Percentiles rank a stretch among this genome's conserved stretches.
Evolutionary conservation across 2,113 vertebrate species (phyloP).

Genomic region (Pangasianodon hypophthalmus): DNA sequence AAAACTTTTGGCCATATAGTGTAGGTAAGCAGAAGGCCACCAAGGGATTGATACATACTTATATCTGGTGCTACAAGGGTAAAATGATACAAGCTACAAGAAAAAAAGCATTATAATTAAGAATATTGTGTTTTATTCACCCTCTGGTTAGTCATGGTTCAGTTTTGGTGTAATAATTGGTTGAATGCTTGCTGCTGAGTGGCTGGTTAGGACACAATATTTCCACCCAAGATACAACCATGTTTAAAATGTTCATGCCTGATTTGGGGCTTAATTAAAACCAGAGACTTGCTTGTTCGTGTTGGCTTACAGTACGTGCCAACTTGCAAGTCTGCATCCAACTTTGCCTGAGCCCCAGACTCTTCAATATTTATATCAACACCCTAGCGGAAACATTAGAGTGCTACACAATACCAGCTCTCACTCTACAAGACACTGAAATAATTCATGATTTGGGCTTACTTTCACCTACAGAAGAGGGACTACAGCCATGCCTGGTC

Average conservation of each 20-base stretch:
- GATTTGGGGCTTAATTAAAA: too few species aligned
- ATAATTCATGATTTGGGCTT: not conserved
- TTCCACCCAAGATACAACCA: not conserved
- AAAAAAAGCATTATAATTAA: not conserved
- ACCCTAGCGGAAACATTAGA: not conserved
- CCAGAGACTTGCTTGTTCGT: not conserved
- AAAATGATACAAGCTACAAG: not conserved
- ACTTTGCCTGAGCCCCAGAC: not conserved
- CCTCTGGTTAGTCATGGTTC: not conserved
- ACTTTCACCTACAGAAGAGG: not conserved
- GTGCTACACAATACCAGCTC: not conserved
- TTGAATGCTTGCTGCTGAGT: not conserved
- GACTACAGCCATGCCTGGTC: not conserved
- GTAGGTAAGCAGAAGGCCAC: not conserved
- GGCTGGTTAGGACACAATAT: not conserved
- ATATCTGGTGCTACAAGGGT: not conserved
- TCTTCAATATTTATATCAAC: not conserved
- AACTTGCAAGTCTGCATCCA: not conserved
- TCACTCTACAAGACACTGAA: not conserved
- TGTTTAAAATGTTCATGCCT: not conserved
- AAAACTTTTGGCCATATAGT: not conserved
- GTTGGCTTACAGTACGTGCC: not conserved
- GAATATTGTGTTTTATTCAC: not conserved
- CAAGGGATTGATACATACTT: not conserved
- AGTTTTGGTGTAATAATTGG: not conserved